Evolutionary conservation across 2,113 vertebrate species (phyloP), one percentile per base, ranked within the genome.

Genomic region (Nothoprocta perdicaria): DNA sequence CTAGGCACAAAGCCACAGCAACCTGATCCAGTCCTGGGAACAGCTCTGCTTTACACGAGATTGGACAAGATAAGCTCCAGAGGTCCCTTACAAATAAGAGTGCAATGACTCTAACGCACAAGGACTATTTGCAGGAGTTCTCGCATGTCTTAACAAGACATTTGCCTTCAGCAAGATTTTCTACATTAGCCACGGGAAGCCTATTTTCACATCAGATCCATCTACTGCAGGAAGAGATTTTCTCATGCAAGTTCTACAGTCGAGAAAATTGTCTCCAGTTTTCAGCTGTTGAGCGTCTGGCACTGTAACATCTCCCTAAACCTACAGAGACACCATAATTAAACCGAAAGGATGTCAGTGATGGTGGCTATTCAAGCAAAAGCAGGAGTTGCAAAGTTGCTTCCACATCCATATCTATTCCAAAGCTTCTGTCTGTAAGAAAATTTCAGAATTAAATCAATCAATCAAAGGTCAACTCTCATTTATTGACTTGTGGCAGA

Each of bases 401-500:
- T 29, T 68, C 41, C 29, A 45, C 31, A n/a, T 66, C 31, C 24
- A 38, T 27, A 55, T 63, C 46, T 43, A 16, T 43, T 53, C 31
- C 58, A 76, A 79, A 89, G 74, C 71, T 89, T 63, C 55, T 77
- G 65, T n/a, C 43, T 75, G 19, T 82, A 40, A 80, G 61, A 65
- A 84, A 65, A 9, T 8, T 38, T 84, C 69, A 81, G 52, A 57
- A 46, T 63, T 81, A 86, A 63, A 43, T 57, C 78, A 81, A 73
- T 1, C 85, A 45, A 73, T 68, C n/a, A 35, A 62, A 75, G 23
- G 89, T 65, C 77, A 72, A 92, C n/a, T 29, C 53, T 61, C 66
- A 88, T 93, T 88, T 88, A 94, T 40, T 84, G 73, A 53, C 46
- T 58, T 21, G 2, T 84, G 66, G 60, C 53, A 89, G 38, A 75